phyloP scores from a whole-genome alignment of 64 coral and sea anemone genomes.

The Stichodactyla helianthus region DNA sequence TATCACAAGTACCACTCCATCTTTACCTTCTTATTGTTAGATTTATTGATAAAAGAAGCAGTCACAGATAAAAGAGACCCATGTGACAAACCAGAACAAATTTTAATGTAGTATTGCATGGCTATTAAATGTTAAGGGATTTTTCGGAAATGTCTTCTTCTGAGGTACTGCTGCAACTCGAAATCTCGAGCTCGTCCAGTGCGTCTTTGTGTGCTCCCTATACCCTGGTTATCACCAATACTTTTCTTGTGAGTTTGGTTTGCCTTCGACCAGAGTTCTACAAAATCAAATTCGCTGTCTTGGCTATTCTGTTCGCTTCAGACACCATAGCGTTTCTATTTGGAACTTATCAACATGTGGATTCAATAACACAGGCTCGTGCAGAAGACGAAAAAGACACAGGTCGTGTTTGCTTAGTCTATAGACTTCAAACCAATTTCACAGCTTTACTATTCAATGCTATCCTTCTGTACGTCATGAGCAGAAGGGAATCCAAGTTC shows the following conservation, averaged over 20 bases:
- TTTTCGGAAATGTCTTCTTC: not conserved
- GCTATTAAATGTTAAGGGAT: no score
- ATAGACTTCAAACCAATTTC: not conserved
- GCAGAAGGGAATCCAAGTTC: not conserved
- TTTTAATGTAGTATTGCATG: no score
- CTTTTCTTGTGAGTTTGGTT: not conserved
- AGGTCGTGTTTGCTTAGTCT: not conserved
- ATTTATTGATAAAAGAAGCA: no score
- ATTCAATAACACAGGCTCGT: not conserved
- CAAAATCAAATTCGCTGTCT: not conserved
- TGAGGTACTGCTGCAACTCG: not conserved
- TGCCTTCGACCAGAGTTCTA: conserved; percentile 12
- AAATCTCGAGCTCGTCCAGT: not conserved
- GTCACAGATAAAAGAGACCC: no score
- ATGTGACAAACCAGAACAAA: no score
- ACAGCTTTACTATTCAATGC: conserved; percentile 8
- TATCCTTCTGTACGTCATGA: not conserved
- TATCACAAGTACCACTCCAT: no score
- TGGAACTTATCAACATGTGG: not conserved
- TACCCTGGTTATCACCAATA: conserved; percentile 6
- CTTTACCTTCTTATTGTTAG: no score
- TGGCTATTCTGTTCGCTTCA: not conserved
- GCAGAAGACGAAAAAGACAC: not conserved
- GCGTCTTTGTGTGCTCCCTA: not conserved
- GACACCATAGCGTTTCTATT: not conserved